Conservation (phyloP, 2,888 invertebrate genomes). For the Sarcophaga caerulescens region DNA sequence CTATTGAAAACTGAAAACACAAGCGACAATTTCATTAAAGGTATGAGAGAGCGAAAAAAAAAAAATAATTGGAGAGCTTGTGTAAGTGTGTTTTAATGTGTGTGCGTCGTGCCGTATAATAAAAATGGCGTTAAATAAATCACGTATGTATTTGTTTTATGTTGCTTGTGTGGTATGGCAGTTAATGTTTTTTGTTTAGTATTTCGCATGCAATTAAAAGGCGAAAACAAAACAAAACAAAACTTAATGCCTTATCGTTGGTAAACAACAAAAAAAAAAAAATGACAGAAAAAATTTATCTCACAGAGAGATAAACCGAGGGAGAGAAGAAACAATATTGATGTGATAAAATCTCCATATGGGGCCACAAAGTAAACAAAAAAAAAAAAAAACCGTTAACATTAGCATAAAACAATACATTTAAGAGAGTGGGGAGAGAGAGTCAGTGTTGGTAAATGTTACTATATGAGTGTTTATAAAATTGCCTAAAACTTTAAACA, state of each 20-base stretch:
- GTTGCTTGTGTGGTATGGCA: not conserved
- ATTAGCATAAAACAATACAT: no score
- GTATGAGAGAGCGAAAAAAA: not conserved
- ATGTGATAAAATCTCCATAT: no score
- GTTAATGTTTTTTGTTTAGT: constrained; percentile 2
- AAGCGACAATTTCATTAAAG: constrained; percentile 1
- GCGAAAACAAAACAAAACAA: not conserved
- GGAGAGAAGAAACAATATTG: no score
- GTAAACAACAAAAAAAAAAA: not conserved
- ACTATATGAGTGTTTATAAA: no score
- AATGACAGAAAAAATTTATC: not conserved
- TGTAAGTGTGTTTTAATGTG: not conserved
- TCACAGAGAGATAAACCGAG: no score
- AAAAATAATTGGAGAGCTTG: not conserved
- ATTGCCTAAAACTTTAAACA: no score
- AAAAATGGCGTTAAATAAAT: constrained; percentile 43
- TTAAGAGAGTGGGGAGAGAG: no score
- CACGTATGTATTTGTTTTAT: constrained; percentile 15
- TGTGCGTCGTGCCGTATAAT: not conserved
- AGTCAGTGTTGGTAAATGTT: no score
- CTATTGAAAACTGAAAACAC: not conserved
- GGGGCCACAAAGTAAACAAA: no score
- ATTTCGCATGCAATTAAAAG: not conserved
- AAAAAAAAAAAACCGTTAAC: no score
- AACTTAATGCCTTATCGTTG: not conserved